phyloP scores from a whole-genome alignment of 92 coral and sea anemone genomes.

The Anthopleura xanthogrammica region DNA sequence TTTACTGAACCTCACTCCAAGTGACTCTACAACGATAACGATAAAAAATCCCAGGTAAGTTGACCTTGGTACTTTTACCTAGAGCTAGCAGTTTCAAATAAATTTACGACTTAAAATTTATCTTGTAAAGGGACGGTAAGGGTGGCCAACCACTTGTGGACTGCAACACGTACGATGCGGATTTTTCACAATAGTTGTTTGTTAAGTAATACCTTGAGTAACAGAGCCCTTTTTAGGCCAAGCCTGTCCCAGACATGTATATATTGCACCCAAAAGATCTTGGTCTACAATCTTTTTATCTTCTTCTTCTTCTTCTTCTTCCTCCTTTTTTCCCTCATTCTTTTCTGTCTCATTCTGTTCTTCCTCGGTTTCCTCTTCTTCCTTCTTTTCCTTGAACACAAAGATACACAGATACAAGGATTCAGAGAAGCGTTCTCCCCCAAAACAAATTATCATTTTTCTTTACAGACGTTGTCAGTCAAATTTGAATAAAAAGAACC shows the following conservation, averaged over 20 bases:
- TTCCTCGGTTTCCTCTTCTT: conserved; percentile 16
- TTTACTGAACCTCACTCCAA: conserved; percentile 55
- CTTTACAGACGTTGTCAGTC: too few species aligned
- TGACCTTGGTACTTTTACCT: too few species aligned
- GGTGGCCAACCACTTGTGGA: too few species aligned
- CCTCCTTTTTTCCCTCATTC: conserved; percentile 34
- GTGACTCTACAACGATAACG: conserved; percentile 14
- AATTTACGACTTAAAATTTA: too few species aligned
- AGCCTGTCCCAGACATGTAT: conserved; percentile 78
- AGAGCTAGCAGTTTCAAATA: too few species aligned
- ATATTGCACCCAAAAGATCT: conserved; percentile 66
- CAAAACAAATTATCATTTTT: too few species aligned
- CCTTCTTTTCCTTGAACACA: conserved; percentile 41
- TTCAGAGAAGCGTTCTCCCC: too few species aligned
- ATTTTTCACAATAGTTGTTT: not conserved
- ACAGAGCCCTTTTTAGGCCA: conserved; percentile 63
- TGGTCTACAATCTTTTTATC: conserved; percentile 65
- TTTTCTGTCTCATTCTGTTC: conserved; percentile 24
- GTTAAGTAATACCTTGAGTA: conserved; percentile 47
- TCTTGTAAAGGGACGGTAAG: too few species aligned
- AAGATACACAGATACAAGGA: not conserved
- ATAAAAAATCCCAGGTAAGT: too few species aligned
- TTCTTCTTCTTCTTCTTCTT: conserved; percentile 53
- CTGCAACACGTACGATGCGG: too few species aligned
- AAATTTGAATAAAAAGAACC: too few species aligned